Evolutionary conservation across 64 coral and sea anemone species (phyloP).

Genomic region (Dendronephthya gigantea): DNA sequence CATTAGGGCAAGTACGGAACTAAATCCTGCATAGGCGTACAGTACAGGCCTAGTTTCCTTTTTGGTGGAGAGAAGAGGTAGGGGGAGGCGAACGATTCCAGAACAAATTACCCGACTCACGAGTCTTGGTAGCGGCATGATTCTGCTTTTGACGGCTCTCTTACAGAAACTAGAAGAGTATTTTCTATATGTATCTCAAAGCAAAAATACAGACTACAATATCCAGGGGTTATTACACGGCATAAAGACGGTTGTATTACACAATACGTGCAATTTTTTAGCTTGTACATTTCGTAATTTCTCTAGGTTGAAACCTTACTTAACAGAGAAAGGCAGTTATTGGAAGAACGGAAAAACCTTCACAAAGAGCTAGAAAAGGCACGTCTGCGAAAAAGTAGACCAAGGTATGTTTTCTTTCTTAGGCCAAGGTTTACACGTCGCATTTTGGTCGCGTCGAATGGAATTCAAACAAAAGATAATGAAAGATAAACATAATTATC

Average conservation of each 20-base stretch:
- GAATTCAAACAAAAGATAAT: too few relatives aligned
- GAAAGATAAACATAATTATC: too few relatives aligned
- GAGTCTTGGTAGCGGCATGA: too few relatives aligned
- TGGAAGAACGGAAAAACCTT: constrained; percentile 78
- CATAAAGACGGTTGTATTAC: too few relatives aligned
- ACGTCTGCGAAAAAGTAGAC: constrained; percentile 66
- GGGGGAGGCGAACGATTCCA: too few relatives aligned
- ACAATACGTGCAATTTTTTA: too few relatives aligned
- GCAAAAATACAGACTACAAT: not conserved
- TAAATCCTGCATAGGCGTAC: not conserved
- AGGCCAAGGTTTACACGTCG: too few relatives aligned
- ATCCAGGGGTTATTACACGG: not conserved
- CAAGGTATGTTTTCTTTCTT: constrained; percentile 1
- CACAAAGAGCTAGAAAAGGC: constrained; percentile 79
- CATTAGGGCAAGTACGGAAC: not conserved
- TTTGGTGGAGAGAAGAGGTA: too few relatives aligned
- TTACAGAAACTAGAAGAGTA: too few relatives aligned
- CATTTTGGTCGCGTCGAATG: not conserved
- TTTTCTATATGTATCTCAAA: too few relatives aligned
- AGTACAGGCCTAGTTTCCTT: not conserved
- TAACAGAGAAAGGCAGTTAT: constrained; percentile 75
- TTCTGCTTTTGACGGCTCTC: too few relatives aligned
- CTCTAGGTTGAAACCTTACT: constrained; percentile 78
- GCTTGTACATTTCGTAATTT: not conserved
- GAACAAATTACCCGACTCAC: too few relatives aligned